Conservation (phyloP, 2,797 vertebrate genomes). For the Rachycentron canadum region DNA sequence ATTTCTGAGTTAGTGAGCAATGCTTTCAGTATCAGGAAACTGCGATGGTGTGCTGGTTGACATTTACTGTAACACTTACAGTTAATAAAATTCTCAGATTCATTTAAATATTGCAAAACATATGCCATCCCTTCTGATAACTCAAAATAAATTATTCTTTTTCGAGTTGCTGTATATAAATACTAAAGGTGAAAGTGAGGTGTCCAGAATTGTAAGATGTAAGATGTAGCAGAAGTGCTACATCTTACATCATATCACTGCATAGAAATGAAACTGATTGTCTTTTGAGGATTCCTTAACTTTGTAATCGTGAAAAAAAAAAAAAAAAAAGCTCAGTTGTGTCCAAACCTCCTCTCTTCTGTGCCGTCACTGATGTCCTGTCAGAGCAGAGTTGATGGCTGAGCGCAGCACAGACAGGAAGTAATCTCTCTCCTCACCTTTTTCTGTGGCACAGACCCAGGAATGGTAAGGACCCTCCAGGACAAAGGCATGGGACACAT, state of each 20-base stretch:
- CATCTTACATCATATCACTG: background rate
- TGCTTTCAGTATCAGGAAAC: background rate
- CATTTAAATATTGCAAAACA: no score
- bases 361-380: slow-evolving; percentile 25
- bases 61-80: no score
- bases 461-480: slow-evolving; percentile 83
- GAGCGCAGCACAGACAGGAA: slow-evolving; percentile 82
- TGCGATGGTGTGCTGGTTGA: background rate
- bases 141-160: no score
- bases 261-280: background rate
- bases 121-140: no score
- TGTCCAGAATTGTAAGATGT: background rate
- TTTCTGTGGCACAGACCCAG: slow-evolving; percentile 86
- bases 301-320: background rate
- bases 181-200: background rate
- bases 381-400: slow-evolving; percentile 75
- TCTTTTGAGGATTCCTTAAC: background rate
- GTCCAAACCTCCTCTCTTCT: slow-evolving; percentile 28
- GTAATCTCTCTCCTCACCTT: slow-evolving; percentile 80
- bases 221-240: background rate
- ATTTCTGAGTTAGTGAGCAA: background rate
- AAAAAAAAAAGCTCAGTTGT: background rate
- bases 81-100: background rate
- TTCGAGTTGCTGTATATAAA: background rate
- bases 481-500: slow-evolving; percentile 86